Base-by-base conservation (phyloP, 2,797 vertebrate genomes). In the Nannoperca obscura region DNA sequence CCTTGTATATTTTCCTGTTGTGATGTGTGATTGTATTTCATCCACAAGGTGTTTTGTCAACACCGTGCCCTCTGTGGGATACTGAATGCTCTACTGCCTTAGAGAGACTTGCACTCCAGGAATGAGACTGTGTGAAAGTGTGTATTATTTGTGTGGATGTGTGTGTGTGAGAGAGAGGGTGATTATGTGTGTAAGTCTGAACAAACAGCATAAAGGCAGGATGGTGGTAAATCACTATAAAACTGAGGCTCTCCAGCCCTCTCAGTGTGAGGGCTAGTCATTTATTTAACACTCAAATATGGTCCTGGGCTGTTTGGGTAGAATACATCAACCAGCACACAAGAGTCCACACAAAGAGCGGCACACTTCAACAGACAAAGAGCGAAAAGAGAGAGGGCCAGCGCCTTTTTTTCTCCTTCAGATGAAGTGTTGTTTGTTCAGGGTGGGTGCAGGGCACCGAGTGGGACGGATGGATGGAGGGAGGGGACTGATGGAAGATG, bases 361-460 rank as follows among this genome's bases (percentile, higher is more conserved):
- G 91, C 93, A 95, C 94, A 94, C 95, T 95, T 93, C 93, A 93
- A 73, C 87, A 92, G 88, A 95, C 94, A 95, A 95, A 95, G 92
- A 93, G 83, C 40, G 36, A 86, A 86, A 90, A 87, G 79, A 88
- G 83, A 87, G 82, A 88, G 88, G 74, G 80, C 36, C 78, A 85
- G 87, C 80, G 74, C 71, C 81, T 84, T 86, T 89, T 86, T 78
- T 88, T 84, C 76, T 88, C 82, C 81, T 91, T 87, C 80, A 82
- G 78, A 88, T 89, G 80, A 83, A 92, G 92, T 86, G 89, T 86
- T 94, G 92, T 94, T 95, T 94, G 89, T 88, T 92, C 91, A 90
- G 91, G 83, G 93, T 89, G 93, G 93, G 93, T 93, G 93, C 89
- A 88, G 94, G 93, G 93, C 81, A 88, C 73, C 55, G 79, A 72